Evolutionary conservation across 2,888 invertebrate genomes (phyloP).

Genomic region (Sisyra terminalis): DNA sequence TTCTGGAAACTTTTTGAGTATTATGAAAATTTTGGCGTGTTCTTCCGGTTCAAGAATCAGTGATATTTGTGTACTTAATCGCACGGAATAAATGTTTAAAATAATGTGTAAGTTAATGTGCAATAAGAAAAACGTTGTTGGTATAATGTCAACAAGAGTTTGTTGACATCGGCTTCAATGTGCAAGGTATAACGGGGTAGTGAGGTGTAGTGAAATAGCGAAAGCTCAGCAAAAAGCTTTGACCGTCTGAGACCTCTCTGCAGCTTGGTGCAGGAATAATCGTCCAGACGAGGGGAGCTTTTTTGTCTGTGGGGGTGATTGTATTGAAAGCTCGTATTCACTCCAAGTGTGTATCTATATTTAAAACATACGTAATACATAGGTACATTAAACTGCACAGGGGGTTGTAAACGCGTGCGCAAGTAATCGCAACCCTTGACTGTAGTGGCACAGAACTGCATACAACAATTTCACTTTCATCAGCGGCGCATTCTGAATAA

Average conservation of each 20-base stretch:
- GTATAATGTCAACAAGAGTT: too few relatives aligned
- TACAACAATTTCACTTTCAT: conserved; percentile 27
- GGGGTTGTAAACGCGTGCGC: conserved; percentile 7
- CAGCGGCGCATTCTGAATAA: conserved; percentile 9
- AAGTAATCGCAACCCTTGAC: conserved; percentile 6
- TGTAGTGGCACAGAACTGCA: conserved; percentile 1
- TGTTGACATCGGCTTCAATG: too few relatives aligned
- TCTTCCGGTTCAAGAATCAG: too few relatives aligned
- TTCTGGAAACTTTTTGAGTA: too few relatives aligned
- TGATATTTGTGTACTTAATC: too few relatives aligned
- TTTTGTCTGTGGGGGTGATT: not conserved
- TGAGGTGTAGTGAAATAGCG: not conserved
- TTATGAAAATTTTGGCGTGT: too few relatives aligned
- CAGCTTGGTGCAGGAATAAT: not conserved
- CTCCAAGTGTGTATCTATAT: conserved; percentile 3
- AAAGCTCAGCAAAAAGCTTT: conserved; percentile 2
- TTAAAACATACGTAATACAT: conserved; percentile 1
- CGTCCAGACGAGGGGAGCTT: conserved; percentile 5
- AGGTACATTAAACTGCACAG: not conserved
- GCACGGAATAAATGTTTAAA: too few relatives aligned
- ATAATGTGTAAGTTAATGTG: too few relatives aligned
- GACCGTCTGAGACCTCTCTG: conserved; percentile 8
- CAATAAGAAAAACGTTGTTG: too few relatives aligned
- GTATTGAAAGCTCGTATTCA: conserved; percentile 2
- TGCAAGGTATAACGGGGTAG: too few relatives aligned